Evolutionary conservation across 2,797 vertebrate species (phyloP).

Genomic region (Harpagifer antarcticus): DNA sequence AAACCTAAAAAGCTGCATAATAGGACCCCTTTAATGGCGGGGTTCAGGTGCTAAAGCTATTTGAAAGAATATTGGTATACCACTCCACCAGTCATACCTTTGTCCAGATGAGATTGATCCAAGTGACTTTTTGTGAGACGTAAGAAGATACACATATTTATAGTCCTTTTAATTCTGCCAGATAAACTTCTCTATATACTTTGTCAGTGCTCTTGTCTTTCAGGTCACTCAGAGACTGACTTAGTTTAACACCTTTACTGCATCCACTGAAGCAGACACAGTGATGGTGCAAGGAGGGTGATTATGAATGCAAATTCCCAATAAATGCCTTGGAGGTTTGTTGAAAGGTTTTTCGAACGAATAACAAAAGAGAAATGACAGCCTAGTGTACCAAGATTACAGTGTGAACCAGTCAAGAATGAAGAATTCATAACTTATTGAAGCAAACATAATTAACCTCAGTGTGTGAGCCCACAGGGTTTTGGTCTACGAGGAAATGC

Average conservation of each 20-base stretch:
- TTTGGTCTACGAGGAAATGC: slow-evolving; percentile 34
- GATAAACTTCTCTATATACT: slow-evolving; percentile 16
- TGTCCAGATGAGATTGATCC: slow-evolving; percentile 10
- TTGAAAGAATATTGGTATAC: background rate
- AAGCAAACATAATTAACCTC: slow-evolving; percentile 69
- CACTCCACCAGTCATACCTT: slow-evolving; percentile 3
- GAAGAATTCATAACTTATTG: slow-evolving; percentile 69
- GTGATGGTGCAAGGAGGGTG: slow-evolving; percentile 32
- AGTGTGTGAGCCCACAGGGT: slow-evolving; percentile 22
- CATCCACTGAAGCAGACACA: slow-evolving; percentile 43
- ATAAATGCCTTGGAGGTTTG: slow-evolving; percentile 66
- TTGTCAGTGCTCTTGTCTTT: slow-evolving; percentile 32
- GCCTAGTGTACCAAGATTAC: slow-evolving; percentile 54
- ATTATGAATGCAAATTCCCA: slow-evolving; percentile 77
- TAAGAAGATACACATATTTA: slow-evolving; percentile 17
- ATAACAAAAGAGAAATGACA: slow-evolving; percentile 36
- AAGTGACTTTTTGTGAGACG: background rate
- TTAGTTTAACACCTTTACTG: slow-evolving; percentile 46
- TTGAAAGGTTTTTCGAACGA: slow-evolving; percentile 62
- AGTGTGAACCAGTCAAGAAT: slow-evolving; percentile 63
- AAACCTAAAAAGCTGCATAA: too few species aligned
- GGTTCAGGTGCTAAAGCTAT: background rate
- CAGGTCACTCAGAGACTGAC: slow-evolving; percentile 36
- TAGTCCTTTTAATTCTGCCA: slow-evolving; percentile 5
- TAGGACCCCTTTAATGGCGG: background rate